Evolutionary conservation across 2,888 invertebrate genomes (phyloP).

Genomic region (Drosophila putrida): DNA sequence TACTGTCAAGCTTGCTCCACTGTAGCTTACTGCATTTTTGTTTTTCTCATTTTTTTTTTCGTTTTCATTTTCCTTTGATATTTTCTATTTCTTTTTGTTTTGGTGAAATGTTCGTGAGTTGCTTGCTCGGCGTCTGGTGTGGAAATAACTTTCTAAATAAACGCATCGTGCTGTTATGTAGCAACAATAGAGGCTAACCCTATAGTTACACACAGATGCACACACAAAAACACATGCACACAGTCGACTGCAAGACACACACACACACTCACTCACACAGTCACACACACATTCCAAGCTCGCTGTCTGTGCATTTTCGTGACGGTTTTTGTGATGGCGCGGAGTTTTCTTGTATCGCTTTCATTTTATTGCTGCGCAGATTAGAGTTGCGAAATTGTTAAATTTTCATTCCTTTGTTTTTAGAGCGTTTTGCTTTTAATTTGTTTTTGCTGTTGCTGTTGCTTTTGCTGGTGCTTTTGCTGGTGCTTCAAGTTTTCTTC

Average conservation of each 20-base stretch:
- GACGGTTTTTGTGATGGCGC: constrained; percentile 62
- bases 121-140: constrained; percentile 53
- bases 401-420: constrained; percentile 66
- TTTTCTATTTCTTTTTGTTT: constrained; percentile 7
- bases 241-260: constrained; percentile 5
- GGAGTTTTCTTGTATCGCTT: constrained; percentile 74
- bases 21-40: too few relatives aligned
- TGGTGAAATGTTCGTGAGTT: constrained; percentile 26
- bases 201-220: constrained; percentile 23
- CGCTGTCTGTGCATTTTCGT: constrained; percentile 72
- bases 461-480: constrained; percentile 8
- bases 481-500: not conserved
- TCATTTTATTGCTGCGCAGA: constrained; percentile 76
- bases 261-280: constrained; percentile 30
- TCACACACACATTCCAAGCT: constrained; percentile 31
- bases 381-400: constrained; percentile 80
- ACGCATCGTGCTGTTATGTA: constrained; percentile 65
- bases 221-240: constrained; percentile 24
- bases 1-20: too few relatives aligned
- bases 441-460: constrained; percentile 34
- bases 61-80: constrained; percentile 11
- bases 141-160: constrained; percentile 78
- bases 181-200: constrained; percentile 60
- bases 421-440: constrained; percentile 43
- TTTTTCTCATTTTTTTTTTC: constrained; percentile 37